phyloP scores from a whole-genome alignment of 2,797 vertebrate species.

The Gorsachius magnificus region DNA sequence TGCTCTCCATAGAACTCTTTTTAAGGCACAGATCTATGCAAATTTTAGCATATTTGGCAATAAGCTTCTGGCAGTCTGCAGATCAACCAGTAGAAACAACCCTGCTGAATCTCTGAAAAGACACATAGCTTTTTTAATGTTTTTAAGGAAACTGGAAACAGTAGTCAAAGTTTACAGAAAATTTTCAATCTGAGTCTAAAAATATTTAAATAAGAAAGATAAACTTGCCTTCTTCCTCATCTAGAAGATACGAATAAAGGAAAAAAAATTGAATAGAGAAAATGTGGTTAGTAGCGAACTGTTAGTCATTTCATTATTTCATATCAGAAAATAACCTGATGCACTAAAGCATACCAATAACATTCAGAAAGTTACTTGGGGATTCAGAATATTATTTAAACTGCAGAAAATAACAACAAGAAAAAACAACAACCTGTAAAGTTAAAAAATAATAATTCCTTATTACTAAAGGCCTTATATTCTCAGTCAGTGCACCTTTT shows the following conservation, averaged over 20 bases:
- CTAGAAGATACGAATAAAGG: constrained; percentile 81
- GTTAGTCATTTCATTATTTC: constrained; percentile 62
- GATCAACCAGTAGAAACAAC: neutral
- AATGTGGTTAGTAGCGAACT: constrained; percentile 69
- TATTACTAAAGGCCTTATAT: neutral
- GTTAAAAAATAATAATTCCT: neutral
- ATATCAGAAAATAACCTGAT: constrained; percentile 47
- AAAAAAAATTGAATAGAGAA: constrained; percentile 72
- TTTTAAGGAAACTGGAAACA: neutral
- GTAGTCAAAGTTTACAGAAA: constrained; percentile 8
- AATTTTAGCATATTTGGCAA: neutral
- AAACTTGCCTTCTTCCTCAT: constrained; percentile 93
- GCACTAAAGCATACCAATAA: neutral
- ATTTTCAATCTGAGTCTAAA: constrained; percentile 8
- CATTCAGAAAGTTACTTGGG: neutral
- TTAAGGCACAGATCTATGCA: neutral
- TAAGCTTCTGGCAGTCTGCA: neutral
- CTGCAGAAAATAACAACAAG: neutral
- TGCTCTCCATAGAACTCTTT: neutral
- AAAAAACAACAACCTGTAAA: neutral
- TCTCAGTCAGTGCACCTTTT: neutral
- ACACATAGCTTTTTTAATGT: neutral
- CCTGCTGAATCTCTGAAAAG: neutral
- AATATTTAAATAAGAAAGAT: constrained; percentile 50
- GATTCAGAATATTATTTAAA: neutral